Conservation (phyloP, 2,888 invertebrate species). For the Ypsolopha sequella region DNA sequence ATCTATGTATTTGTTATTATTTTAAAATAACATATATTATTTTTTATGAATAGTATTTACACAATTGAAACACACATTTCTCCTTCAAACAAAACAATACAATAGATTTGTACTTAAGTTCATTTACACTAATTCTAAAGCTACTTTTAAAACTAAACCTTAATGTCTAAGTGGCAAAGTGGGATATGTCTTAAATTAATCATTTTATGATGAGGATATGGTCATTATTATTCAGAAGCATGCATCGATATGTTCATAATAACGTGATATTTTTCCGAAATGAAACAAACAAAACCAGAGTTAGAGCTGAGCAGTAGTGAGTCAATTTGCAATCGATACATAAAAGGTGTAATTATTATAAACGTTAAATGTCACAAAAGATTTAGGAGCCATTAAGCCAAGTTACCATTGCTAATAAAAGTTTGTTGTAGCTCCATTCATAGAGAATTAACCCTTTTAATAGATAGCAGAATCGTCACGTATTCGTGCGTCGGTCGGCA, state of each 20-base stretch:
- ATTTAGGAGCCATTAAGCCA: conserved; percentile 42
- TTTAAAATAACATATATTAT: conserved; percentile 4
- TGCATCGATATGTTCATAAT: conserved; percentile 27
- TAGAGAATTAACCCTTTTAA: conserved; percentile 26
- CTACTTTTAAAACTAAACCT: background rate
- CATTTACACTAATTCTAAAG: background rate
- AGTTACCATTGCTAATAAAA: conserved; percentile 24
- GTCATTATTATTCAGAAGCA: conserved; percentile 17
- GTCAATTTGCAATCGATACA: background rate
- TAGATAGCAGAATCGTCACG: conserved; percentile 19
- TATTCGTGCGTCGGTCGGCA: conserved; percentile 13
- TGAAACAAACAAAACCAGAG: no score
- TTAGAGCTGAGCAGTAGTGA: no score
- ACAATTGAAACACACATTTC: conserved; percentile 36
- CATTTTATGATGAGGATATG: conserved; percentile 25
- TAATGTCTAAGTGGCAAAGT: conserved; percentile 47
- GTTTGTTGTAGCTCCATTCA: conserved; percentile 37
- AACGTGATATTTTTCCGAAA: conserved; percentile 27
- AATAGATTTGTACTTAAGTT: conserved; percentile 29
- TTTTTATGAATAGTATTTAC: conserved; percentile 17
- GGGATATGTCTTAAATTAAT: conserved; percentile 51
- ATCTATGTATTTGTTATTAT: conserved; percentile 2
- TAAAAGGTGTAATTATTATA: background rate
- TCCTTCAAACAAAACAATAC: conserved; percentile 25
- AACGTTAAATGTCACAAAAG: conserved; percentile 20